phyloP scores from a whole-genome alignment of 1,140 invertebrate species.

The Ceratina australensis region DNA sequence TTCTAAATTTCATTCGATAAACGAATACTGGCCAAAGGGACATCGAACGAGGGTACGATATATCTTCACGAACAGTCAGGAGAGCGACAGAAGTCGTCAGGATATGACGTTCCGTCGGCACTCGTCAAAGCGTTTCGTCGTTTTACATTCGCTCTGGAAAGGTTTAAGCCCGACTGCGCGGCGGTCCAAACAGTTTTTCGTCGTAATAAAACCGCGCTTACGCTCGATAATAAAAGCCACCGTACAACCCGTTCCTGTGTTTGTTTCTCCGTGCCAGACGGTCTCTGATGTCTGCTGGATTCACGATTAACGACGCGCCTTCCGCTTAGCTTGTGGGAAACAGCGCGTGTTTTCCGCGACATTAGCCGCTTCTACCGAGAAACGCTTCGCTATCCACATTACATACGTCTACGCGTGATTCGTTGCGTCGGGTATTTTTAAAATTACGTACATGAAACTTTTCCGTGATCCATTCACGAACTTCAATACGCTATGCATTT shows the following conservation, averaged over 20 bases:
- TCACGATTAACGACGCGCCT: slow-evolving; percentile 40
- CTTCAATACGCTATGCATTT: too few species aligned
- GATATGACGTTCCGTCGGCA: slow-evolving; percentile 32
- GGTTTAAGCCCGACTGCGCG: slow-evolving; percentile 39
- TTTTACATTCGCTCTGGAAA: slow-evolving; percentile 45
- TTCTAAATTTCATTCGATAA: background rate
- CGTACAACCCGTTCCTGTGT: slow-evolving; percentile 43
- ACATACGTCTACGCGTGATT: background rate
- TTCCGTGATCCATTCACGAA: too few species aligned
- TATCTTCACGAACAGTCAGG: background rate
- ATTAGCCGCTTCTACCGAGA: slow-evolving; percentile 50
- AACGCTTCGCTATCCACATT: slow-evolving; percentile 1
- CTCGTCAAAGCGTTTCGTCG: slow-evolving; percentile 54
- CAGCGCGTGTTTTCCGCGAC: slow-evolving; percentile 61
- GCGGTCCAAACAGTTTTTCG: slow-evolving; percentile 60
- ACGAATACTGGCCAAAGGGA: background rate
- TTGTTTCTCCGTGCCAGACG: slow-evolving; percentile 65
- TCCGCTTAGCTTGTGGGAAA: slow-evolving; percentile 67
- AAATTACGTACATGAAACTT: slow-evolving; percentile 12
- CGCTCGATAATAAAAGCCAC: slow-evolving; percentile 67
- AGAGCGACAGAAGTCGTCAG: background rate
- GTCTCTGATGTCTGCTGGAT: slow-evolving; percentile 54
- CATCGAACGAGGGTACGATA: background rate
- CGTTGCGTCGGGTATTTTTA: slow-evolving; percentile 1
- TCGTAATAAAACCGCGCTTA: slow-evolving; percentile 45